phyloP scores from a whole-genome alignment of 2,113 vertebrate species.

The Tragelaphus scriptus region DNA sequence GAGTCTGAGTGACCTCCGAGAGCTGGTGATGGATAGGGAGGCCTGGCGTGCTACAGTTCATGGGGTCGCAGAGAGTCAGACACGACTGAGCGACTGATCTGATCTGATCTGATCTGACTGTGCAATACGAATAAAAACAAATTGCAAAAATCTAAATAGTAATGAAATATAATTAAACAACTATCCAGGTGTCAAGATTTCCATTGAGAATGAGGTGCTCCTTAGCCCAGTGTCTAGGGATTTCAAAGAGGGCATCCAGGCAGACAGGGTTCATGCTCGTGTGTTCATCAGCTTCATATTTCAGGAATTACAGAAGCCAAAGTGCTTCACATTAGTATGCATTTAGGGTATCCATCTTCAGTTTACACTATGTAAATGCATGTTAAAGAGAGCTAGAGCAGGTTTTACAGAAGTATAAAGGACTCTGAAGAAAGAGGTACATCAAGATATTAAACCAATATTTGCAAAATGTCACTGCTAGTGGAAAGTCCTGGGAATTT shows the following conservation, averaged over 20 bases:
- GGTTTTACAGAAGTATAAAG: background rate
- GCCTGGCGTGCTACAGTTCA: no score
- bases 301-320: background rate
- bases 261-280: background rate
- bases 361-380: slow-evolving; percentile 23
- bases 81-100: no score
- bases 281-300: background rate
- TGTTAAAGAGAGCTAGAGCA: background rate
- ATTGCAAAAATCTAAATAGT: background rate
- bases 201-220: background rate
- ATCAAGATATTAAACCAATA: slow-evolving; percentile 49
- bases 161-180: background rate
- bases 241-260: background rate
- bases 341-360: slow-evolving; percentile 4
- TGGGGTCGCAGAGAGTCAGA: no score
- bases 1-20: no score
- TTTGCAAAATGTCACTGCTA: slow-evolving; percentile 45
- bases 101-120: no score
- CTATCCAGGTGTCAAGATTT: background rate
- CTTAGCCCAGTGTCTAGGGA: background rate
- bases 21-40: no score
- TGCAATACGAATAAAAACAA: slow-evolving; percentile 7
- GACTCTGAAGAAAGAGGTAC: slow-evolving; percentile 3
- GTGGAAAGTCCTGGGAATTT: slow-evolving; percentile 24
- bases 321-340: background rate